phyloP scores from a whole-genome alignment of 2,797 vertebrate species.

The Manis javanica region DNA sequence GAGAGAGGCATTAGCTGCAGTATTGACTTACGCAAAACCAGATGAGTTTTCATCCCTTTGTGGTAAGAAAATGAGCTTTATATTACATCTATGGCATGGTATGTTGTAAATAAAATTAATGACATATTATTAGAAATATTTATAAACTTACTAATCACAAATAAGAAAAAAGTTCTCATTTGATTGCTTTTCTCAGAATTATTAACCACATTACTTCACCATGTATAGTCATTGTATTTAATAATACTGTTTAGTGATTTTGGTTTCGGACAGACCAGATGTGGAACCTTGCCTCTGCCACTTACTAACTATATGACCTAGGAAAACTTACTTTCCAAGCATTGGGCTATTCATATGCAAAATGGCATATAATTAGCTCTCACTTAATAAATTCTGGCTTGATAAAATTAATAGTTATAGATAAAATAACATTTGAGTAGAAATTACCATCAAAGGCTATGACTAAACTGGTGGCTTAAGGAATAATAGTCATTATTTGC shows the following conservation, averaged over 20 bases:
- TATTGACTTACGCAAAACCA: slow-evolving; percentile 95
- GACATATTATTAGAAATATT: neutral
- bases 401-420: slow-evolving; percentile 26
- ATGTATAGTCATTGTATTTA: slow-evolving; percentile 29
- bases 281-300: neutral
- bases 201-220: neutral
- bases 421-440: neutral
- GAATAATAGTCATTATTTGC: neutral
- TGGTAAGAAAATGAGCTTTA: slow-evolving; percentile 86
- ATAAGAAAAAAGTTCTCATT: slow-evolving; percentile 2
- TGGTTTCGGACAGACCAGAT: neutral
- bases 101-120: neutral
- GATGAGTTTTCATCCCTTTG: slow-evolving; percentile 96
- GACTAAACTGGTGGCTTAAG: neutral
- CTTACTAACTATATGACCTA: neutral
- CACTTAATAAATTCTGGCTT: slow-evolving; percentile 26
- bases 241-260: neutral
- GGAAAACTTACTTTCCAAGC: slow-evolving; percentile 29
- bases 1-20: slow-evolving; percentile 96
- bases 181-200: slow-evolving; percentile 22
- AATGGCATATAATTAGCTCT: neutral
- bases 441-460: neutral
- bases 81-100: neutral
- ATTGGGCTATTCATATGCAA: neutral
- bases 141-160: neutral